Conservation (phyloP, 2,113 vertebrate genomes). For the Sminthopsis crassicaudata region DNA sequence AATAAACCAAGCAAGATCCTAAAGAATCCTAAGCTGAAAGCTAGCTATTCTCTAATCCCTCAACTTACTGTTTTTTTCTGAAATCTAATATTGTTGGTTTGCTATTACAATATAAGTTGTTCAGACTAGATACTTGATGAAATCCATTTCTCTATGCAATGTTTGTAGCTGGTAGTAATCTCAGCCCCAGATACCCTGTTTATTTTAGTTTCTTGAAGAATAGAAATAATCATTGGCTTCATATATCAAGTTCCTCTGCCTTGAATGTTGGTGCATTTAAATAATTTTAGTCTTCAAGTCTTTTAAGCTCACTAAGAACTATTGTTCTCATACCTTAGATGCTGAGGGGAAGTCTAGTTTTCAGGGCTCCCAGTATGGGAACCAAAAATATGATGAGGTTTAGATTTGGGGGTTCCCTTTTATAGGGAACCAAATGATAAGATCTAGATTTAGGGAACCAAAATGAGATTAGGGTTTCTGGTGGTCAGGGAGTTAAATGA, state of each 20-base stretch:
- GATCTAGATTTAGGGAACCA: too few species aligned
- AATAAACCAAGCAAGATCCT: conserved; percentile 30
- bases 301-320: conserved; percentile 42
- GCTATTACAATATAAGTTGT: neutral
- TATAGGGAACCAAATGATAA: too few species aligned
- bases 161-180: conserved; percentile 26
- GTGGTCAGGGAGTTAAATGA: too few species aligned
- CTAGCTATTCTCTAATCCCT: neutral
- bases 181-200: conserved; percentile 21
- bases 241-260: conserved; percentile 37
- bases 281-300: conserved; percentile 43
- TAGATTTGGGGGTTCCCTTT: too few species aligned
- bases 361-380: too few species aligned
- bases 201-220: conserved; percentile 52
- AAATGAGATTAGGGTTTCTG: too few species aligned
- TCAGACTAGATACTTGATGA: neutral
- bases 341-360: too few species aligned
- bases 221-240: conserved; percentile 45
- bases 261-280: conserved; percentile 16
- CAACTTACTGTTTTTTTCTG: neutral
- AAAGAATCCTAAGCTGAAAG: conserved; percentile 27
- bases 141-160: conserved; percentile 27
- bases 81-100: neutral
- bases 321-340: conserved; percentile 22
- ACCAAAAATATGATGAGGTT: too few species aligned